Conservation (phyloP, 2,113 vertebrate genomes). For the Pachyramphus minor region DNA sequence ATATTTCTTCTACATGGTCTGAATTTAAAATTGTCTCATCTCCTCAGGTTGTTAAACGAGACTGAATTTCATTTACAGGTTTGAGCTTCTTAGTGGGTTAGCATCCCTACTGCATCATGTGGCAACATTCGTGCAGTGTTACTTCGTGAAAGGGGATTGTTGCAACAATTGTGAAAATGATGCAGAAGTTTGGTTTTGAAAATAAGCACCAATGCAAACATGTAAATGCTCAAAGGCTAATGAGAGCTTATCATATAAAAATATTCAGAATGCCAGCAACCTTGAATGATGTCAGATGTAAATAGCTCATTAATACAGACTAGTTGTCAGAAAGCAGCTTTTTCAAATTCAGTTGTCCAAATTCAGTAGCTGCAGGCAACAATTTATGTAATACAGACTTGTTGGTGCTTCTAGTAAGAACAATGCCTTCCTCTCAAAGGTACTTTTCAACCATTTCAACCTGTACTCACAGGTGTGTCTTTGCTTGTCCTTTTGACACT, state of each 20-base stretch:
- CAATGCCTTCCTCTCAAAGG: neutral
- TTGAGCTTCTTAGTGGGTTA: constrained; percentile 39
- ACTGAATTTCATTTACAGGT: constrained; percentile 45
- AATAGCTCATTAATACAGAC: constrained; percentile 49
- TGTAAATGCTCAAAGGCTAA: constrained; percentile 23
- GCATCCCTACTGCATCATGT: neutral
- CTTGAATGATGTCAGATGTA: constrained; percentile 41
- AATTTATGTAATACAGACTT: neutral
- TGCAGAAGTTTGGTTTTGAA: constrained; percentile 56
- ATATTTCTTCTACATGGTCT: constrained; percentile 15
- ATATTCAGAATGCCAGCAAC: constrained; percentile 24
- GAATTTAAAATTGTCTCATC: constrained; percentile 53
- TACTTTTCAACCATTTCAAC: neutral
- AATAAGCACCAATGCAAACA: constrained; percentile 18
- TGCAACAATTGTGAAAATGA: constrained; percentile 41
- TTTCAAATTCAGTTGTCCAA: neutral
- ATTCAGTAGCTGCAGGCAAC: constrained; percentile 18
- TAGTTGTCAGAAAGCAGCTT: constrained; percentile 25
- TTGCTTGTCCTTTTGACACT: neutral
- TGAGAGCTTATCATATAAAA: constrained; percentile 31
- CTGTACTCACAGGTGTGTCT: neutral
- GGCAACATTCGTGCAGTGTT: neutral
- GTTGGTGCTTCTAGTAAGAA: neutral
- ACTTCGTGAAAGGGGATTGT: neutral
- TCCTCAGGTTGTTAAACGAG: constrained; percentile 50